Evolutionary conservation across 2,113 vertebrate genomes (phyloP), one percentile per base, ranked within the genome.

Genomic region (Cheirogaleus medius): DNA sequence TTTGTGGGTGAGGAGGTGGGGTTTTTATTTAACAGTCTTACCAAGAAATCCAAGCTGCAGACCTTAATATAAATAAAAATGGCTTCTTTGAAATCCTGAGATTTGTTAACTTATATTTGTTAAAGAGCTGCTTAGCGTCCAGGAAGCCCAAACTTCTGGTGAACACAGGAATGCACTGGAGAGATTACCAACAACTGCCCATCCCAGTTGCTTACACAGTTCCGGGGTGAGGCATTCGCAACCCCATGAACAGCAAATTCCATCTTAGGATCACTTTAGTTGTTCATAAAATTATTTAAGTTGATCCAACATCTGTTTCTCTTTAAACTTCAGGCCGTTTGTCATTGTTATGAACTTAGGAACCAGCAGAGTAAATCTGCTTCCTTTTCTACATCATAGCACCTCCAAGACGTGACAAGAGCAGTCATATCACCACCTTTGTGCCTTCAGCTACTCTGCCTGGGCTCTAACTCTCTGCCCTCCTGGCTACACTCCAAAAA

Each of bases 371-470:
- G 20, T 0, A n/a, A 12, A 23, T 18, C 44, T 6, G 0, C 49
- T 17, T n/a, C 14, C 44, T 69, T 25, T 10, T 47, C 82, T 20
- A 3, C 42, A 13, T 21, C 37, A 4, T 0, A 21, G 47, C 23
- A 47, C 25, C 58, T 44, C 1, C 0, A 5, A 1, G 0, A 20
- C 32, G 2, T 15, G 56, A 34, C 63, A 42, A 20, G 27, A 42
- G 85, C 44, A 20, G 29, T n/a, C 58, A 0, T 6, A 9, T 23
- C 9, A 23, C 1, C 0, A 5, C 13, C 56, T 21, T 54, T 10
- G 15, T 1, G 15, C 27, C 71, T 37, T 8, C 2, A 0, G 1
- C 42, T 1, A 1, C 17, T 4, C 2, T 49, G 32, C 14, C 0
- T 3, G n/a, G 47, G 23, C 2, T 52, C 83, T 10, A 39, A 63